Percentiles rank a stretch among this genome's conserved stretches.
Evolutionary conservation across 2,888 invertebrate genomes (phyloP).

Genomic region (Spodoptera littoralis): DNA sequence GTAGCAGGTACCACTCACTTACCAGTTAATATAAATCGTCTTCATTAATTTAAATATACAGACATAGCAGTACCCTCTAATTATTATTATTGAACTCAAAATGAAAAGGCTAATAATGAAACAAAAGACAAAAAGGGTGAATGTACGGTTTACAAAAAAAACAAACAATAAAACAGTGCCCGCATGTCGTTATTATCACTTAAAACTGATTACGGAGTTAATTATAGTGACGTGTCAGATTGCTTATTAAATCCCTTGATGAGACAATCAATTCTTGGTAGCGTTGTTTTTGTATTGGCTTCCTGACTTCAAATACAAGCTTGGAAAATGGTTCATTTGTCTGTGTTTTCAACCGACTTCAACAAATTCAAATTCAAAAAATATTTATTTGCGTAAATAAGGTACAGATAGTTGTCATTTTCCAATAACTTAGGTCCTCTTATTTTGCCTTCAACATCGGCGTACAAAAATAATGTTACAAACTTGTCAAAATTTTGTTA

Average conservation of each 20-base stretch:
- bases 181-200: constrained; percentile 87
- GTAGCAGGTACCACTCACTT: no score
- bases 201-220: constrained; percentile 83
- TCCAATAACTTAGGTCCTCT: no score
- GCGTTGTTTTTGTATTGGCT: constrained; percentile 41
- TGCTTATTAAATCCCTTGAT: constrained; percentile 79
- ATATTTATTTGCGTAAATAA: no score
- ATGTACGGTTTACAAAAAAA: constrained; percentile 74
- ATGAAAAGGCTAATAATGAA: constrained; percentile 35
- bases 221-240: constrained; percentile 84
- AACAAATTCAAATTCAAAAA: no score
- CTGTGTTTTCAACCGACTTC: no score
- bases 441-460: no score
- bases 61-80: not conserved
- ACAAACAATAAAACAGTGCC: constrained; percentile 73
- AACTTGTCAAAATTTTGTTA: no score
- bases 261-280: constrained; percentile 71
- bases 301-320: not conserved
- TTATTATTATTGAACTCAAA: constrained; percentile 1
- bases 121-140: constrained; percentile 75
- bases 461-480: no score
- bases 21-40: no score
- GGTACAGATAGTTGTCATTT: no score
- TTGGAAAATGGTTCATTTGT: no score
- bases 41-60: not conserved